These are phyloP conservation scores for Ursus arctos DNA, from an alignment of 2,113 vertebrate species.

Conservation along the genomic window DNA sequence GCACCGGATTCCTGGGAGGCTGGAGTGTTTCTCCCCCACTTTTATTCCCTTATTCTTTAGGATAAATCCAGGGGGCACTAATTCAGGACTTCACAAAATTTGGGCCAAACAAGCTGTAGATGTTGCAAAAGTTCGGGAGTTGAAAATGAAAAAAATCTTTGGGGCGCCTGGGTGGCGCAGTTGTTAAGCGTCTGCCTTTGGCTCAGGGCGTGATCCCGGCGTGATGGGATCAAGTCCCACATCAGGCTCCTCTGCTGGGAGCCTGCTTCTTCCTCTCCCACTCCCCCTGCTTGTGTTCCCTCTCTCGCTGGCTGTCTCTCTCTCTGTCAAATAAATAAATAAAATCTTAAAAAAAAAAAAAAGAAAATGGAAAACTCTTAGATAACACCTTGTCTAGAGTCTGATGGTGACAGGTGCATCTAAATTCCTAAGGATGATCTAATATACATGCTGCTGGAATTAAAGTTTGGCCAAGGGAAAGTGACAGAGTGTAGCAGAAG, in stretches of 20 bases:
- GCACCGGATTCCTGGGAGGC: accelerated
- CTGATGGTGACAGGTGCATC: neutral
- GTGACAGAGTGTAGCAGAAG: neutral
- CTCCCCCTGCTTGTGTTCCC: too few species aligned
- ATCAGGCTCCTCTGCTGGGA: too few species aligned
- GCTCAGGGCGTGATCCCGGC: too few species aligned
- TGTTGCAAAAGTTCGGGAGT: neutral
- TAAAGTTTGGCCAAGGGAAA: neutral
- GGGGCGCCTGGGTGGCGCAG: too few species aligned
- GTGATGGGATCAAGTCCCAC: too few species aligned
- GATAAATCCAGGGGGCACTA: neutral
- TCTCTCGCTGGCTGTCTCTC: too few species aligned
- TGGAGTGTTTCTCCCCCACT: neutral
- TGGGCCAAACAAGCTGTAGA: accelerated
- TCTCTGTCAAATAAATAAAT: too few species aligned
- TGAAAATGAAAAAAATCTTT: neutral
- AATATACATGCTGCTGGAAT: neutral
- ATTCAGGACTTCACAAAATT: neutral
- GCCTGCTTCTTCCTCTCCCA: too few species aligned
- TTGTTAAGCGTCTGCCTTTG: too few species aligned
- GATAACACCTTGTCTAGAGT: neutral
- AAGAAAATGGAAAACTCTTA: neutral
- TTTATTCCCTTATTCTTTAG: neutral
- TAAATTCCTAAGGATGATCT: neutral
- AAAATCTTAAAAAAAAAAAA: too few species aligned